Evolutionary conservation across 2,888 invertebrate genomes (phyloP).

Genomic region (Drosophila fulvimacula): DNA sequence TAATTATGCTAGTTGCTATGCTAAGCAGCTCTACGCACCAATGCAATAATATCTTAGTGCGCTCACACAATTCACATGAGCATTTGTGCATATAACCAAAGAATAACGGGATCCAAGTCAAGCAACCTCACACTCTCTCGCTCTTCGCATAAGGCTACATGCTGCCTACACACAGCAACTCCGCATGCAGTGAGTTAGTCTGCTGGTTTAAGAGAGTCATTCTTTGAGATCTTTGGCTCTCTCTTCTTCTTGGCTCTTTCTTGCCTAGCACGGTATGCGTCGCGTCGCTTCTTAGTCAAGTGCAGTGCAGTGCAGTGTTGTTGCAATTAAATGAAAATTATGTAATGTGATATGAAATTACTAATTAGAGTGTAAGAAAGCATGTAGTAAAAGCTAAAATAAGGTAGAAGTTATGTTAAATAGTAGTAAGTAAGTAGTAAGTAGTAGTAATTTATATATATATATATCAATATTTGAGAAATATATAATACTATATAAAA

Average conservation of each 20-base stretch:
- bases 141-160: constrained; percentile 86
- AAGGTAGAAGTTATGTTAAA: too few relatives aligned
- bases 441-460: too few relatives aligned
- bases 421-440: too few relatives aligned
- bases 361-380: too few relatives aligned
- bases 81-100: neutral
- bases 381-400: too few relatives aligned
- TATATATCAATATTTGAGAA: too few relatives aligned
- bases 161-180: constrained; percentile 94
- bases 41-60: neutral
- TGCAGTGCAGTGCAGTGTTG: too few relatives aligned
- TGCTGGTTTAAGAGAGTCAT: constrained; percentile 94
- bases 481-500: too few relatives aligned
- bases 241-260: constrained; percentile 97
- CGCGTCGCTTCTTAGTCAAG: too few relatives aligned
- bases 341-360: too few relatives aligned
- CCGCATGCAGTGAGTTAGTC: constrained; percentile 96
- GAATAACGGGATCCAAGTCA: neutral
- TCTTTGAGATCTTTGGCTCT: constrained; percentile 98
- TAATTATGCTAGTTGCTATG: neutral
- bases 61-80: neutral
- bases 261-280: constrained; percentile 91
- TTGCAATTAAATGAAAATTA: too few relatives aligned
- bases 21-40: neutral
- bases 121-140: neutral